A percentile compares a stretch with the other conserved stretches of the same genome.
phyloP scores from a whole-genome alignment of 2,888 invertebrate genomes.

The Incurvaria masculella region DNA sequence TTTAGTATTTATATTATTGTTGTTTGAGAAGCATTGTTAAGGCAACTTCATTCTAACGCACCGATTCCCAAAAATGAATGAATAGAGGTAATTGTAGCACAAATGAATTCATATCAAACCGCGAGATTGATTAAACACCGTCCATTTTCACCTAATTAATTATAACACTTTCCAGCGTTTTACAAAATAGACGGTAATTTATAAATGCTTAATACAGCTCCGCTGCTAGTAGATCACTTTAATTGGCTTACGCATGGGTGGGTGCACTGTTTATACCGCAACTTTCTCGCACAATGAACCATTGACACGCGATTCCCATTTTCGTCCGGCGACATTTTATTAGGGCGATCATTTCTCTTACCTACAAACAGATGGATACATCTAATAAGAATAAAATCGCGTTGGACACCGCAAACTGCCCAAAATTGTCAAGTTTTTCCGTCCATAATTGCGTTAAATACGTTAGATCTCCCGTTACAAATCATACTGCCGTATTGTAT shows the following conservation, averaged over 20 bases:
- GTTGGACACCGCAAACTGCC: too few species aligned
- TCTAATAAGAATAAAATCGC: too few species aligned
- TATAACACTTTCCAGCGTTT: slow-evolving; percentile 42
- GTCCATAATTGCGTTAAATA: too few species aligned
- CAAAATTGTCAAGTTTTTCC: too few species aligned
- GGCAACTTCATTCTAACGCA: background rate
- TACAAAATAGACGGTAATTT: slow-evolving; percentile 43
- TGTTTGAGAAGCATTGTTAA: too few species aligned
- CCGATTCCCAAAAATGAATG: background rate
- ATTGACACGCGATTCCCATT: background rate
- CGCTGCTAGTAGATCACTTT: slow-evolving; percentile 42
- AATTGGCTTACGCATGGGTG: slow-evolving; percentile 31
- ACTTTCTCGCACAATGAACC: background rate
- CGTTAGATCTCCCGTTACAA: too few species aligned
- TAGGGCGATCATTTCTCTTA: too few species aligned
- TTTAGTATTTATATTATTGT: too few species aligned
- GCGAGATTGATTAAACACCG: slow-evolving; percentile 34
- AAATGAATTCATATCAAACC: background rate
- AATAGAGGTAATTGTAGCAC: background rate
- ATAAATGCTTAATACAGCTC: slow-evolving; percentile 41
- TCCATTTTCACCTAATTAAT: slow-evolving; percentile 47
- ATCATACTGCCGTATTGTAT: too few species aligned
- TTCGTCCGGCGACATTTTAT: background rate
- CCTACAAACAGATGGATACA: too few species aligned
- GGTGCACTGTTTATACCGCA: background rate